Percentiles rank a stretch among this genome's conserved stretches.
Evolutionary conservation across 2,888 invertebrate species (phyloP).

Genomic region (Spodoptera exigua): DNA sequence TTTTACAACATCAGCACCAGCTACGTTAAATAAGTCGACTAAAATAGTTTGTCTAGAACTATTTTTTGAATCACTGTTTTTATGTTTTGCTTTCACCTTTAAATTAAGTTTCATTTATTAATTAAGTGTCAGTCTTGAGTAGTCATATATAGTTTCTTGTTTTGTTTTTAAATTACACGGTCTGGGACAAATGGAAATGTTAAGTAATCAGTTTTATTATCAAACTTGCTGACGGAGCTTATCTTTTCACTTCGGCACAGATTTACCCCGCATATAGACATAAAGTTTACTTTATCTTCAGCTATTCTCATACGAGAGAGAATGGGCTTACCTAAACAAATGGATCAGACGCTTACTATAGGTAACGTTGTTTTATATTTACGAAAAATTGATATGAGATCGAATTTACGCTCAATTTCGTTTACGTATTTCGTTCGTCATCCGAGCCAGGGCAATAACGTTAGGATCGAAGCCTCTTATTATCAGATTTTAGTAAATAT

Average conservation of each 20-base stretch:
- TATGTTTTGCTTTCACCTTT: too few relatives aligned
- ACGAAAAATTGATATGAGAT: constrained; percentile 38
- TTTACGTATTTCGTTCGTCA: constrained; percentile 34
- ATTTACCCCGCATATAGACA: neutral
- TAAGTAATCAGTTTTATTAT: neutral
- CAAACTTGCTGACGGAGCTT: neutral
- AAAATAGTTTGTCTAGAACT: too few relatives aligned
- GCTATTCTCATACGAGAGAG: neutral
- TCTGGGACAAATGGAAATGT: too few relatives aligned
- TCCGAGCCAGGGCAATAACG: constrained; percentile 31
- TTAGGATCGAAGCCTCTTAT: constrained; percentile 18
- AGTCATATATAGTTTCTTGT: too few relatives aligned
- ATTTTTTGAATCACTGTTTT: too few relatives aligned
- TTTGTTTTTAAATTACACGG: too few relatives aligned
- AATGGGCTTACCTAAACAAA: constrained; percentile 5
- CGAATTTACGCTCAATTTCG: constrained; percentile 42
- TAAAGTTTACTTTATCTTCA: neutral
- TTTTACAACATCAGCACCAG: too few relatives aligned
- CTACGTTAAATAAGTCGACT: too few relatives aligned
- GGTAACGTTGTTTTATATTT: constrained; percentile 11
- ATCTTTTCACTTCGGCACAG: neutral
- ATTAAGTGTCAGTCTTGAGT: too few relatives aligned
- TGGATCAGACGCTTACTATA: constrained; percentile 7
- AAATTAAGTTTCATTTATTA: too few relatives aligned
- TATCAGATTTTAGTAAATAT: constrained; percentile 14